Evolutionary conservation across 2,888 invertebrate species (phyloP), one percentile per base, ranked within the genome.

Genomic region (Cyclophora albipunctata): DNA sequence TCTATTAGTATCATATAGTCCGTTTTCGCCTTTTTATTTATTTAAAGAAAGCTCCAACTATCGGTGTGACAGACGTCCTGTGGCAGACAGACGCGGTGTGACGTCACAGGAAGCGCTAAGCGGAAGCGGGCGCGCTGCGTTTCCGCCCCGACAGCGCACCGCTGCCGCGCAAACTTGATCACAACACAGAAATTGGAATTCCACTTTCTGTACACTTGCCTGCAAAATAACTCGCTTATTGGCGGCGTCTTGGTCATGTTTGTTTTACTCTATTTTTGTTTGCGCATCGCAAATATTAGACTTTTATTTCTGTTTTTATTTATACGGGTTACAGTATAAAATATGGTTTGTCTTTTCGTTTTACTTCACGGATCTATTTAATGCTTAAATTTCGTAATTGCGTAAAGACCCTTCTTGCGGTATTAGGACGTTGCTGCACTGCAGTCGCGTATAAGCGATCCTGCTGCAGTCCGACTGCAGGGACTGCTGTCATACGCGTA

Each of bases 81-180:
- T 63, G 66, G 59, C 63, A 67, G 60, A 66, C 68, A 67, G 69
- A 62, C 65, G 69, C 37, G 60, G 60, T 55, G 34, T 75, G 78
- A 77, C 78, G 79, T 76, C 77, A 78, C 71, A 59, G 80, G 79
- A 81, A 77, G 69, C 68, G 63, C 54, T 67, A 68, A 71, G 71
- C 82, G 83, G 82, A 82, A 75, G 74, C 69, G 70, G 64, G 37
- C 37, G 71, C 69, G 72, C 75, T 74, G 74, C 60, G 73, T 69
- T 78, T 78, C 79, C 79, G 71, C 65, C 37, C 57, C 43, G 43
- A 34, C 7, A 42, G 7, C 7, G 49, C 55, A 49, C 59, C 64
- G 57, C 61, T 57, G 58, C 67, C 67, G 74, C 73, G 78, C 75
- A 75, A 80, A 81, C 76, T 73, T 69, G 67, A 73, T 75, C 73